Evolutionary conservation across 2,888 invertebrate genomes (phyloP), one percentile per base, ranked within the genome.

Genomic region (Aphrophora alni): DNA sequence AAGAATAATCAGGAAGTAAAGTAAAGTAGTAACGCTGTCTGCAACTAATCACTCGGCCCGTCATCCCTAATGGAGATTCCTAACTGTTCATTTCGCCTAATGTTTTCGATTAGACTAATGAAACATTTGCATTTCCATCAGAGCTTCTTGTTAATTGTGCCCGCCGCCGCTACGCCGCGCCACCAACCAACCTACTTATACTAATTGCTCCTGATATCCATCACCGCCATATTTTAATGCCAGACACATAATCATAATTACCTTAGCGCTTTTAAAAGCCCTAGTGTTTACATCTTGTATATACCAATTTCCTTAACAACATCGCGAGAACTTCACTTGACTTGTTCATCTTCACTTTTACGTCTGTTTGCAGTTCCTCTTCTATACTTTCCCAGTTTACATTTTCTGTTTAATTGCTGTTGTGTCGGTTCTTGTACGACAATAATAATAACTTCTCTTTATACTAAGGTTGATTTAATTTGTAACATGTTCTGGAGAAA

Each of bases 101-200:
- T 89, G 89, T 89, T 82, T 82, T 89, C 89, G 89, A 89, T 89
- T 89, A 89, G 87, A 87, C 88, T 89, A 89, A 89, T 89, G 89
- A 88, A 82, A 88, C 88, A 88, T 89, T 89, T 85, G 87, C 87
- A 87, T 87, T 87, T 87, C 82, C 82, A 82, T 77, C 77, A 80
- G 80, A 28, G 76, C 78, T 75, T 72, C 80, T 81, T 77, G 77
- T 81, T 81, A 81, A 81, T 81, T 81, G 77, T 69, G 77, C 68
- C 75, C 74, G 28, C 71, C 71, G 71, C 59, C 78, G 74, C 78
- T 68, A 74, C 74, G 59, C 78, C 74, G 73, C 74, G 74, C 59
- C 59, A 59, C 59, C 59, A 21, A 59, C 59, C 59, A 59, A 59
- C 72, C 77, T 77, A 78, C 81, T 78, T 73, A 75, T 69, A 25